Evolutionary conservation across 2,797 vertebrate species (phyloP).

Genomic region (Ispidina lecontei): DNA sequence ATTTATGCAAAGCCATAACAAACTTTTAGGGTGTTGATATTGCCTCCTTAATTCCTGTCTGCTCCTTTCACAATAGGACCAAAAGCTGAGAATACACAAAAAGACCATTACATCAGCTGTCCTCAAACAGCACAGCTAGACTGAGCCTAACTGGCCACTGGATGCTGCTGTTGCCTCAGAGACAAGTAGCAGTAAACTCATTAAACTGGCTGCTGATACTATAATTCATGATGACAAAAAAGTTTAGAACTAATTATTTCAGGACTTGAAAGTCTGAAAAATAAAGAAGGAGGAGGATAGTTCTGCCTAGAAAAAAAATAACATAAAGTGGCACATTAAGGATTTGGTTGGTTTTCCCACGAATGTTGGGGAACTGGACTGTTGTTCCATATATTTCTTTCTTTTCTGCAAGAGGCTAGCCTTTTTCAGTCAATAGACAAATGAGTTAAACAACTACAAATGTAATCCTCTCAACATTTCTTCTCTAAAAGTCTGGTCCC

Average conservation of each 20-base stretch:
- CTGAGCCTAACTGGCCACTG: constrained; percentile 39
- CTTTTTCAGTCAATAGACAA: not conserved
- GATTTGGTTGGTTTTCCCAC: not conserved
- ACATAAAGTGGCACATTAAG: not conserved
- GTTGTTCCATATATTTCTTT: not conserved
- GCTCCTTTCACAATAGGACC: not conserved
- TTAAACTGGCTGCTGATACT: constrained; percentile 61
- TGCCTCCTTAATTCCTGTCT: not conserved
- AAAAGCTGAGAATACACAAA: constrained; percentile 19
- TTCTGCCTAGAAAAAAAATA: not conserved
- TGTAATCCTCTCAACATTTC: not conserved
- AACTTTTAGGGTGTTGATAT: not conserved
- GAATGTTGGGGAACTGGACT: not conserved
- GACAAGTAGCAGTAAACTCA: constrained; percentile 49
- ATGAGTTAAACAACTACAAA: not conserved
- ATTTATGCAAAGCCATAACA: not conserved
- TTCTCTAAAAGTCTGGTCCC: not conserved
- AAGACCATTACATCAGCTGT: not conserved
- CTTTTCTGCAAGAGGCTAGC: not conserved
- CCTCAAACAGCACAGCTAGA: not conserved
- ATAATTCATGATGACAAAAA: constrained; percentile 20
- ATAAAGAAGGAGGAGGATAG: not conserved
- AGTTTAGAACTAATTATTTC: constrained; percentile 36
- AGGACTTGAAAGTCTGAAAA: not conserved
- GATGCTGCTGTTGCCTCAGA: constrained; percentile 52